Percentiles rank a stretch among this genome's conserved stretches.
These are phyloP conservation scores for Acanthis flammea DNA, from an alignment of 2,797 vertebrate species.

Conservation along the genomic window DNA sequence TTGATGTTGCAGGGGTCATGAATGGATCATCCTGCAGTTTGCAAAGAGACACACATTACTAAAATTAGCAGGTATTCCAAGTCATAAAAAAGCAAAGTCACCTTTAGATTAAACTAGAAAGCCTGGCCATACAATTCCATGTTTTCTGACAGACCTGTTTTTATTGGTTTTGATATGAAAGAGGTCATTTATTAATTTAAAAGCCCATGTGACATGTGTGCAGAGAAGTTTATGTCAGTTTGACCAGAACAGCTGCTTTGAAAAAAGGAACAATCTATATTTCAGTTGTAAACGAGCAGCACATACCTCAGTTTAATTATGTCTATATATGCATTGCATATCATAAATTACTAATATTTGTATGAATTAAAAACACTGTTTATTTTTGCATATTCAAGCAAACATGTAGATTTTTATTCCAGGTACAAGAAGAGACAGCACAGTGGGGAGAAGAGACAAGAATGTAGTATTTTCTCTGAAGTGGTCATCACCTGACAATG, in stretches of 20 bases:
- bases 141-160: neutral
- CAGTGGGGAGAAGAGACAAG: neutral
- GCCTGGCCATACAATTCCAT: neutral
- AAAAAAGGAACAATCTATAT: neutral
- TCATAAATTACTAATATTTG: neutral
- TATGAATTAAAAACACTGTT: neutral
- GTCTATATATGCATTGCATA: neutral
- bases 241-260: neutral
- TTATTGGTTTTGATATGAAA: neutral
- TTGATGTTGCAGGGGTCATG: constrained; percentile 53
- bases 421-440: neutral
- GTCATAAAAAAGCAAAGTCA: neutral
- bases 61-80: neutral
- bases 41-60: neutral
- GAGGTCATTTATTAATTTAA: neutral
- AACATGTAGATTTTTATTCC: neutral
- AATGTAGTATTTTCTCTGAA: neutral
- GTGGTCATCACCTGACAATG: neutral
- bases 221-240: neutral
- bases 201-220: neutral
- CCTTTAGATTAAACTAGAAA: neutral
- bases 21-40: constrained; percentile 79
- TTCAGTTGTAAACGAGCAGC: neutral
- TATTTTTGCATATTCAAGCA: neutral
- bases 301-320: neutral